Base-by-base conservation (phyloP, 2,797 vertebrate genomes). In the Cheirogaleus major region DNA sequence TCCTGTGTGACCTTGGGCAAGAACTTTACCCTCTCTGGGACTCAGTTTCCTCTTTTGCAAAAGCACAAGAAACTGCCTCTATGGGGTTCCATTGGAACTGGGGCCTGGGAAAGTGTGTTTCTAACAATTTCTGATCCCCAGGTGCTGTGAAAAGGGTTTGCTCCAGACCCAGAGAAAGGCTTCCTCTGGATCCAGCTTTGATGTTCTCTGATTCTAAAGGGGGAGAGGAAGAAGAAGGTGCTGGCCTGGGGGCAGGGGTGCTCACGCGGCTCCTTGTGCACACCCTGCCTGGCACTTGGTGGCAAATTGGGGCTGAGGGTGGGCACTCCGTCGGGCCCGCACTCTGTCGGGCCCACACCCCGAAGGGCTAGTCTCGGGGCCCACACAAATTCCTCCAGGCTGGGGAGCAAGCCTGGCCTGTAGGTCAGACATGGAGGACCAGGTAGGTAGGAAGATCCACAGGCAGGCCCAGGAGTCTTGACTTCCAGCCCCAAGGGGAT, bases 41-140 rank as follows among this genome's bases (percentile, higher is more conserved):
- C 52, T 95, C 73, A 2, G n/a, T 79, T 82, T 81, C 45, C 32
- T 57, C 52, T 81, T 88, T 41, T 32, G 69, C 81, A 78, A 82
- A 90, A 32, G 55, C 32, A 48, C n/a, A 20, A 20, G 32, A n/a
- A 67, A 35, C 63, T 35, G 61, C 5, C n/a, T 48, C 57, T 48
- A 14, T 10, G 76, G 45, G 38, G 38, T 48, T 83, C 38, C 0
- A 12, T 1, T 65, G 43, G 32, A 12, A 30, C 12, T 2, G 22
- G 45, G 3, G 11, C 14, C 41, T 2, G 14, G 23, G 41, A 78
- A 32, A 30, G 8, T 20, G 3, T 7, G 18, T 57, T 59, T 72
- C 89, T 63, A 41, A 81, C 1, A 30, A 32, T 35, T 67, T 2
- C 32, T 3, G 8, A n/a, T 5, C 9, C 6, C 41, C 2, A 6